Conservation (phyloP, 2,888 invertebrate genomes). For the Pristionchus entomophagus region DNA sequence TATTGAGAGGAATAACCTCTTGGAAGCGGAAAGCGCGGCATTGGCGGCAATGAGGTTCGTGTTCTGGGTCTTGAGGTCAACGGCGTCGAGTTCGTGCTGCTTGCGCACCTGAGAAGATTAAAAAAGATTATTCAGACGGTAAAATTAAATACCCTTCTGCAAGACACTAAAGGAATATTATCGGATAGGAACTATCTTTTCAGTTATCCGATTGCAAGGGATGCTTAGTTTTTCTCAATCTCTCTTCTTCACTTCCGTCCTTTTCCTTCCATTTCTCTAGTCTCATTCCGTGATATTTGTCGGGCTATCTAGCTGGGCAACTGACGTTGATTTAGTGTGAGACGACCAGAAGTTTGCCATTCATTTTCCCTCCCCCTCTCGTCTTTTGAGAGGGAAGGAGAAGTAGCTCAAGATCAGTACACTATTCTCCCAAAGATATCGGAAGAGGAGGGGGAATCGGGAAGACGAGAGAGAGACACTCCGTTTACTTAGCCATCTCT, state of each 20-base stretch:
- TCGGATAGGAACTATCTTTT: too few species aligned
- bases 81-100: constrained; percentile 83
- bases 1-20: constrained; percentile 80
- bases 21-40: constrained; percentile 91
- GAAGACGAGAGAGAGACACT: not conserved
- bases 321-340: constrained; percentile 39
- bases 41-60: constrained; percentile 95
- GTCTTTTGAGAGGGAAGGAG: not conserved
- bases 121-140: too few species aligned
- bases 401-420: constrained; percentile 33
- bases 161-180: too few species aligned
- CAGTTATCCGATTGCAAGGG: too few species aligned
- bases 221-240: not conserved
- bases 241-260: not conserved
- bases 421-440: not conserved
- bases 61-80: constrained; percentile 83
- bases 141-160: too few species aligned
- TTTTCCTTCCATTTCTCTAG: not conserved
- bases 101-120: constrained; percentile 61
- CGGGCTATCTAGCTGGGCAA: not conserved
- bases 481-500: not conserved
- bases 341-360: constrained; percentile 24
- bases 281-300: constrained; percentile 36
- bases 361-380: not conserved
- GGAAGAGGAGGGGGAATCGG: not conserved